Percentiles rank a stretch among this genome's conserved stretches.
These are phyloP conservation scores for Drosophila gunungcola DNA, from an alignment of 1,140 invertebrate species.

Conservation along the genomic window DNA sequence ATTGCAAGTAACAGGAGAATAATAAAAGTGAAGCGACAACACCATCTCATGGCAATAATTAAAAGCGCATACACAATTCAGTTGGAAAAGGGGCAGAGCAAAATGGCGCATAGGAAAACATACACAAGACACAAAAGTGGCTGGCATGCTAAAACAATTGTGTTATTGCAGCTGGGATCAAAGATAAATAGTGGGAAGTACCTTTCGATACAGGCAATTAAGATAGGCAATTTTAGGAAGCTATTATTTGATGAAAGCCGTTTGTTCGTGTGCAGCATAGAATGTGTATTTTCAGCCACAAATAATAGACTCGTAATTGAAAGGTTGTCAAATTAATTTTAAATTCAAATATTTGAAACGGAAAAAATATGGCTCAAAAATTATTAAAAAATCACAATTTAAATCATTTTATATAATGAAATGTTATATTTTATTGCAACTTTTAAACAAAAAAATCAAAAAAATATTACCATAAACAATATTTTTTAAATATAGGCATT, in stretches of 20 bases:
- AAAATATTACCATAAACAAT: too few species aligned
- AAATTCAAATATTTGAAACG: too few species aligned
- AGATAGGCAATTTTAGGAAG: not conserved
- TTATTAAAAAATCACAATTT: too few species aligned
- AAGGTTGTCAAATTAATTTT: too few species aligned
- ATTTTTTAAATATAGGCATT: too few species aligned
- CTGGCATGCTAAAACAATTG: not conserved
- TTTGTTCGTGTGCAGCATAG: not conserved
- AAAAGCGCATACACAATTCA: slow-evolving; percentile 63
- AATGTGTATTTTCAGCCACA: not conserved
- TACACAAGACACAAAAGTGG: not conserved
- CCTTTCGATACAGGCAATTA: not conserved
- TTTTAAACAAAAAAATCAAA: too few species aligned
- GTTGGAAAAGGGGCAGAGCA: slow-evolving; percentile 13
- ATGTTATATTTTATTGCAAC: too few species aligned
- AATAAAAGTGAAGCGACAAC: slow-evolving; percentile 43
- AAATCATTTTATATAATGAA: too few species aligned
- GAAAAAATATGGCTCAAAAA: too few species aligned
- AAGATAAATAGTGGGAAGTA: not conserved
- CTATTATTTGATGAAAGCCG: not conserved
- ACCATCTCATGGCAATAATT: slow-evolving; percentile 66
- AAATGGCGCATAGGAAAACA: slow-evolving; percentile 15
- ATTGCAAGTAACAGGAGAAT: slow-evolving; percentile 37
- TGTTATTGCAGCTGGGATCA: not conserved
- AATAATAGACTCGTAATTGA: not conserved